These are phyloP conservation scores for Acanthurus leucopareius DNA, from an alignment of 2,797 vertebrate species.

Conservation along the genomic window DNA sequence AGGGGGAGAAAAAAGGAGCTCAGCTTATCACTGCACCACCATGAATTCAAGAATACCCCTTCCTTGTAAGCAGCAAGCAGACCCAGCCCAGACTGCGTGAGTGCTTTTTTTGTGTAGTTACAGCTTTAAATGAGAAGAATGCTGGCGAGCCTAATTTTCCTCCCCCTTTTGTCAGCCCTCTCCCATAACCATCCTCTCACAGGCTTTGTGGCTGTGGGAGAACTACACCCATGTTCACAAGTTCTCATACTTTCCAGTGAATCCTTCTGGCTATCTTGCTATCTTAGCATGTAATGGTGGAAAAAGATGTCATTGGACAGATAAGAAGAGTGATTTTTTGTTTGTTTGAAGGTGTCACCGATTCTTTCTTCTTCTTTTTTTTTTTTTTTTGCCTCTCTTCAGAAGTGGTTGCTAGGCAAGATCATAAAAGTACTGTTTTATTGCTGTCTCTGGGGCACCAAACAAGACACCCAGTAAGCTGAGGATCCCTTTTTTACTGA, in stretches of 20 bases:
- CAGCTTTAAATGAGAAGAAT: constrained; percentile 99
- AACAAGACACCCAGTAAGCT: constrained; percentile 59
- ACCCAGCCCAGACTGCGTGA: constrained; percentile 90
- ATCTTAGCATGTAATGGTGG: not conserved
- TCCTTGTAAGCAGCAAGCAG: constrained; percentile 89
- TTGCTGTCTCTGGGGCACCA: constrained; percentile 66
- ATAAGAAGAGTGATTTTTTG: constrained; percentile 20
- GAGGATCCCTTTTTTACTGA: constrained; percentile 65
- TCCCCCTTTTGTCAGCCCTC: constrained; percentile 87
- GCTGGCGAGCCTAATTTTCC: constrained; percentile 94
- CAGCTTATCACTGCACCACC: constrained; percentile 85
- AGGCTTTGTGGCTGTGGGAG: constrained; percentile 76
- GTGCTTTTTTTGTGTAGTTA: constrained; percentile 89
- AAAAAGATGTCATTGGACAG: constrained; percentile 27
- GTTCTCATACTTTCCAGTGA: constrained; percentile 64
- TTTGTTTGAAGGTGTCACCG: constrained; percentile 21
- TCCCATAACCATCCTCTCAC: constrained; percentile 84
- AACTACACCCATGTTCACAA: constrained; percentile 83
- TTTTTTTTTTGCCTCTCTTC: not conserved
- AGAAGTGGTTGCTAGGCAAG: constrained; percentile 63
- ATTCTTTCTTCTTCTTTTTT: constrained; percentile 2
- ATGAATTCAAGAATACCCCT: constrained; percentile 84
- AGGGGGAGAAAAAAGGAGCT: constrained; percentile 64
- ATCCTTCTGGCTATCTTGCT: constrained; percentile 22
- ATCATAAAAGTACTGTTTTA: constrained; percentile 79